Base-by-base conservation (phyloP, 2,888 invertebrate genomes). In the Pyralis farinalis region DNA sequence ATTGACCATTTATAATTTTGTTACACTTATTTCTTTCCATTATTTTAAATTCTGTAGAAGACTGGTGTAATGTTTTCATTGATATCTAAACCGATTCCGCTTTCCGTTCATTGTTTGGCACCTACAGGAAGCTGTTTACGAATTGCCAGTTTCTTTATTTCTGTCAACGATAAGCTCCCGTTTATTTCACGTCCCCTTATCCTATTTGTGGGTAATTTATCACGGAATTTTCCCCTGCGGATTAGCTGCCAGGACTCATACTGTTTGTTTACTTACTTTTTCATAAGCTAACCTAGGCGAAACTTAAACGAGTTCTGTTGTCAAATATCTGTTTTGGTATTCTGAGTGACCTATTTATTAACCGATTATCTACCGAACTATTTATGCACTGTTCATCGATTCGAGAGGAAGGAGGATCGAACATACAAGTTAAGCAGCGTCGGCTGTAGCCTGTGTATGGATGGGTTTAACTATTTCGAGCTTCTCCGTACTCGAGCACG, bases 121-220 rank as follows among this genome's bases (percentile, higher is more conserved):
- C 29, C 16, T 1, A 10, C n/a, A 12, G n/a, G 33, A 51, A 54
- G 50, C 51, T 55, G 57, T 61, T 68, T 57, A 52, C 49, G 59
- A 55, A 51, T 57, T 55, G 53, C 51, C 53, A 51, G 55, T 68
- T 63, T 65, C 65, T 71, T 65, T 69, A 63, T 70, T 68, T 64
- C 59, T 61, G 60, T 68, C 63, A 62, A 63, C 68, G 53, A 46
- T 55, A 55, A 55, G 49, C 55, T 50, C 43, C 37, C 53, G 57
- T 57, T 64, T 66, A 63, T 64, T 59, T 51, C 47, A 42, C 52
- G 44, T 49, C 49, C 50, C 52, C 61, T 67, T 61, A 64, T 64
- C 63, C 60, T 58, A 63, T 73, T 70, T 72, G 65, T 63, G 63
- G 62, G 53, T 64, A 49, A 68, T 75, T 71, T 71, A 60, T 75